Percentiles rank a stretch among this genome's conserved stretches.
These are phyloP conservation scores for Sclerodermus sp. DNA, from an alignment of 2,888 invertebrate species.

Conservation along the genomic window DNA sequence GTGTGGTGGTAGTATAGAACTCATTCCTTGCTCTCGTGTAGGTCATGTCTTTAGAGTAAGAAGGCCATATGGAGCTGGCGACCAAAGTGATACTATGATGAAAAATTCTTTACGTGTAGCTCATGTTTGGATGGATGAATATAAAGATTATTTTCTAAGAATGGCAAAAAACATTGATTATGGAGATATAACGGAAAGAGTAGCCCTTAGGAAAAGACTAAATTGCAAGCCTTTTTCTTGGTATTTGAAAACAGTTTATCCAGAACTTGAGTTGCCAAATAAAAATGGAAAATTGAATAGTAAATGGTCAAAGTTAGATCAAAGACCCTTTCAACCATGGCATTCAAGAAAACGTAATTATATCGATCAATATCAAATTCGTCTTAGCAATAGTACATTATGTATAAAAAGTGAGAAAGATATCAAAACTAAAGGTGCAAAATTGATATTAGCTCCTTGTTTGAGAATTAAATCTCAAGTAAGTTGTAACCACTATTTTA, in stretches of 20 bases:
- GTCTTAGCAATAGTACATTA: constrained; percentile 70
- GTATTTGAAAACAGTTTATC: constrained; percentile 85
- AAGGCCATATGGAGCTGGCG: constrained; percentile 86
- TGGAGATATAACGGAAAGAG: constrained; percentile 80
- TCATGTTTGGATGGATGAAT: constrained; percentile 96
- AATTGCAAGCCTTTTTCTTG: constrained; percentile 83
- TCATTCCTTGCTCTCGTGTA: constrained; percentile 93
- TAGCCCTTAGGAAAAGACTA: constrained; percentile 71
- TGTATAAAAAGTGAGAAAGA: constrained; percentile 81
- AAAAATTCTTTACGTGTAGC: constrained; percentile 91
- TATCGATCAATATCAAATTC: constrained; percentile 72
- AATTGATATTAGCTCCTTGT: constrained; percentile 72
- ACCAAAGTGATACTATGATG: constrained; percentile 84
- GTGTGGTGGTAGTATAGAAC: constrained; percentile 90
- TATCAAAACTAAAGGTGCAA: constrained; percentile 73
- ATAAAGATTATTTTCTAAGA: constrained; percentile 79
- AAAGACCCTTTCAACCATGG: constrained; percentile 77
- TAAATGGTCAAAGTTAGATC: constrained; percentile 66
- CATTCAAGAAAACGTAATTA: constrained; percentile 79
- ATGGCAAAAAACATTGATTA: constrained; percentile 66
- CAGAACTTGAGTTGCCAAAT: constrained; percentile 72
- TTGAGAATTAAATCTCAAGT: constrained; percentile 74
- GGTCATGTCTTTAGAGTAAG: constrained; percentile 94
- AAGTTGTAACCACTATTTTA: constrained; percentile 14
- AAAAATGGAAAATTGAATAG: constrained; percentile 63